Base-by-base conservation (phyloP, 2,888 invertebrate species). In the Nomada ferruginata region DNA sequence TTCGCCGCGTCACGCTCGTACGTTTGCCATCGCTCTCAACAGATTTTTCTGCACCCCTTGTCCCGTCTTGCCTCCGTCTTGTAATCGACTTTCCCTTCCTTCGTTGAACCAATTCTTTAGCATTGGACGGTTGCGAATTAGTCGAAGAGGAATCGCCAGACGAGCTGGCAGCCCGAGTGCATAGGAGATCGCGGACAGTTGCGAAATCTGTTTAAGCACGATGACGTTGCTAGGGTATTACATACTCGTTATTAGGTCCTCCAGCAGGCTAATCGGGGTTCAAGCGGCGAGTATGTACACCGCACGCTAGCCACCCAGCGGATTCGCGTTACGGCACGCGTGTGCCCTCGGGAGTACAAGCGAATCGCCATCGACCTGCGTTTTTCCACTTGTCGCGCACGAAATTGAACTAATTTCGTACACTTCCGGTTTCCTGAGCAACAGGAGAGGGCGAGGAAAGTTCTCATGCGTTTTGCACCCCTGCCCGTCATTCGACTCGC, bases 341-440 rank as follows among this genome's bases (percentile, higher is more conserved):
- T 78, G 59, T 78, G 74, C 66, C 83, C 77, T 74, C 65, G 60
- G 69, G 65, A 68, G 53, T 5, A 42, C 52, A 26, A 26, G 20
- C 11, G 64, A 72, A 55, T 75, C 73, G 73, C 63, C 64, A 29
- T 15, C 20, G 63, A 52, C 74, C 71, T 64, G 42, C 84, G 84
- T 85, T 85, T 84, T 85, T 84, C 85, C 85, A 85, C 85, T 84
- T 82, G 84, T 72, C 79, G 84, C 76, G 69, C 76, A 76, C 68
- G 76, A 71, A 84, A 84, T 84, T 84, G 76, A 73, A 77, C 79
- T 77, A 84, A 84, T 85, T 82, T 82, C 82, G 72, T 82, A 77
- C 75, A 76, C 84, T 84, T 84, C 82, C 85, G 79, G 82, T 74
- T 82, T 85, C 82, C 79, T 70, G 15, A 47, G 47, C 15, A 15